Percentiles rank a stretch among this genome's conserved stretches.
Conservation (phyloP, 2,113 vertebrate genomes). For the Tricholaema leucomelas region DNA sequence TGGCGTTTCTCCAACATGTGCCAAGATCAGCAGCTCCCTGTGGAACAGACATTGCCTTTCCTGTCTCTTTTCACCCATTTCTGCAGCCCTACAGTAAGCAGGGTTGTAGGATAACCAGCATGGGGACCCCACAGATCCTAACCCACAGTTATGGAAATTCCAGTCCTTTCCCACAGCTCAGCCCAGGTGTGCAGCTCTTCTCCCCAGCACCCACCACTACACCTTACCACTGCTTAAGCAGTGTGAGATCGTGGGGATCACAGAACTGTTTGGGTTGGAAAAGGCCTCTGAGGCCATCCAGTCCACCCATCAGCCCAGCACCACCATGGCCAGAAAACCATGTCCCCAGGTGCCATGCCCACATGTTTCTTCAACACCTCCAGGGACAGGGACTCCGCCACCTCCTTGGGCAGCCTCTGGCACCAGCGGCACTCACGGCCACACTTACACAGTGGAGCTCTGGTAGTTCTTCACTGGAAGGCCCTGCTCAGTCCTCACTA, state of each 20-base stretch:
- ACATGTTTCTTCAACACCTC: too few species aligned
- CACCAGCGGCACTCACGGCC: background rate
- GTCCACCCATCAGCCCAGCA: too few species aligned
- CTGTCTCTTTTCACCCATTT: background rate
- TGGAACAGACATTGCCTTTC: background rate
- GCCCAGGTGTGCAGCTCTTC: background rate
- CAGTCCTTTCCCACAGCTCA: background rate
- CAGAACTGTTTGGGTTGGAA: background rate
- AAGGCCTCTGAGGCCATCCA: too few species aligned
- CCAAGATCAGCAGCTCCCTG: background rate
- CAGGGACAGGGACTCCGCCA: too few species aligned
- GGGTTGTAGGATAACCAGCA: fast-evolving
- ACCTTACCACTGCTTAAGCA: background rate
- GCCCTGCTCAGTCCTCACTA: conserved; percentile 92
- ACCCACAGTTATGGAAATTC: background rate
- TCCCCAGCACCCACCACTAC: fast-evolving
- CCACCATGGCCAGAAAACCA: too few species aligned
- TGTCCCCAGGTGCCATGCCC: too few species aligned
- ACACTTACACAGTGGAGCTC: conserved; percentile 88
- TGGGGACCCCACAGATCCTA: fast-evolving
- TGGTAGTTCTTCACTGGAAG: conserved; percentile 73
- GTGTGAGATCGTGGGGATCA: fast-evolving
- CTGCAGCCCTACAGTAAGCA: background rate
- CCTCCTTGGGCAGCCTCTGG: too few species aligned
- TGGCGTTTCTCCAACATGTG: fast-evolving